Evolutionary conservation across 2,113 vertebrate genomes (phyloP).

Genomic region (Petromus typicus): DNA sequence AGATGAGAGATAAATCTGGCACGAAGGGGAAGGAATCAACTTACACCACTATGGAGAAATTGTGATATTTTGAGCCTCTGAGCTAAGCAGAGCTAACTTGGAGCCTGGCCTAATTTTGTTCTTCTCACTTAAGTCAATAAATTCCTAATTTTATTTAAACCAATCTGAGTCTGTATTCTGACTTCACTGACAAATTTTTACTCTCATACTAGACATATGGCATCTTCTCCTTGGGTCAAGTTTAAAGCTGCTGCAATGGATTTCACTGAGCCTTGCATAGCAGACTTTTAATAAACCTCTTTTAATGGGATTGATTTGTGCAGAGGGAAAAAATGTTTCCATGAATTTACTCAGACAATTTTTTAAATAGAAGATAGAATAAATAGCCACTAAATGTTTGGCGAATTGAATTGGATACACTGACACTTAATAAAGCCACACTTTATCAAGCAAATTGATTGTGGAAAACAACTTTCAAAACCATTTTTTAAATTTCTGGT

Average conservation of each 20-base stretch:
- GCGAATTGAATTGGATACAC: neutral
- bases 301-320: conserved; percentile 48
- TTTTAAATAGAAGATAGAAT: conserved; percentile 32
- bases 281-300: conserved; percentile 28
- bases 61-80: conserved; percentile 40
- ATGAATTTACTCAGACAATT: conserved; percentile 43
- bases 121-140: conserved; percentile 40
- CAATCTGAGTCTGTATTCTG: conserved; percentile 8
- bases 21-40: conserved; percentile 7
- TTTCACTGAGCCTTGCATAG: neutral
- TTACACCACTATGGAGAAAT: neutral
- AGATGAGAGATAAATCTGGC: neutral
- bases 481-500: neutral
- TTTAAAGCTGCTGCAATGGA: neutral
- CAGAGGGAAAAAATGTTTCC: neutral
- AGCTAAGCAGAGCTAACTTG: neutral
- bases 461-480: conserved; percentile 51
- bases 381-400: conserved; percentile 40
- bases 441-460: conserved; percentile 2
- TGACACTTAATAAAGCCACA: neutral
- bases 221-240: conserved; percentile 15
- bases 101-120: conserved; percentile 41
- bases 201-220: neutral
- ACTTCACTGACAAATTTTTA: conserved; percentile 28
- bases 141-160: conserved; percentile 51